These are phyloP conservation scores for Mionectes olivaceus DNA, from an alignment of 2,797 vertebrate species.

Conservation along the genomic window DNA sequence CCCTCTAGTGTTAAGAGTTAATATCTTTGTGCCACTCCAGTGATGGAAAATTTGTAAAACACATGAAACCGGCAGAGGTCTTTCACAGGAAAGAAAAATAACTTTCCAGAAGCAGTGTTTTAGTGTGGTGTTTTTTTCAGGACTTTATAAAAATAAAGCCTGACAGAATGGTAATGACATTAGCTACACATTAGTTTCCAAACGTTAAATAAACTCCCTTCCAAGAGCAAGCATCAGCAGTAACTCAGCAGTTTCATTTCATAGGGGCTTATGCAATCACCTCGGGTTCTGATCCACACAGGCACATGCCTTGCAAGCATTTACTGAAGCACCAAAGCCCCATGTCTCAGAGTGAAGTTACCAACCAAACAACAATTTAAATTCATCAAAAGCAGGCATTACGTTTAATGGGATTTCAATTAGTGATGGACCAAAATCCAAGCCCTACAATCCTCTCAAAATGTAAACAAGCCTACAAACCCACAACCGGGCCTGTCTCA, in stretches of 20 bases:
- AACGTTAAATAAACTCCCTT: not conserved
- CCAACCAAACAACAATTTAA: slow-evolving; percentile 18
- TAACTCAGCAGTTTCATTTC: slow-evolving; percentile 50
- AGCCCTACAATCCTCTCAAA: slow-evolving; percentile 15
- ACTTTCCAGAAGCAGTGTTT: slow-evolving; percentile 46
- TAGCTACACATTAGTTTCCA: slow-evolving; percentile 14
- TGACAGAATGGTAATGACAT: slow-evolving; percentile 38
- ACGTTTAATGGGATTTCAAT: slow-evolving; percentile 48
- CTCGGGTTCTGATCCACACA: not conserved
- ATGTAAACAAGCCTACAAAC: slow-evolving; percentile 4
- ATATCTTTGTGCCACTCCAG: slow-evolving; percentile 51
- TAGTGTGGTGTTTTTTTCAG: not conserved
- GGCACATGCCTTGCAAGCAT: not conserved
- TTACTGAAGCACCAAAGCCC: not conserved
- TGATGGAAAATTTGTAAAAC: slow-evolving; percentile 69
- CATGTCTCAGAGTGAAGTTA: not conserved
- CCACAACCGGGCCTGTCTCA: not conserved
- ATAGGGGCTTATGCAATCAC: slow-evolving; percentile 20
- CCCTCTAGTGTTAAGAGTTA: slow-evolving; percentile 36
- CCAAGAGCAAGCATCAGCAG: slow-evolving; percentile 19
- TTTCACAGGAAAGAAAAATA: slow-evolving; percentile 64
- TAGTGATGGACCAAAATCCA: slow-evolving; percentile 21
- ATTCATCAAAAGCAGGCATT: slow-evolving; percentile 43
- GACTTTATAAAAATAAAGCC: slow-evolving; percentile 23
- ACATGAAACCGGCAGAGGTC: slow-evolving; percentile 49